phyloP scores from a whole-genome alignment of 2,113 vertebrate genomes.

The Tapirus terrestris region DNA sequence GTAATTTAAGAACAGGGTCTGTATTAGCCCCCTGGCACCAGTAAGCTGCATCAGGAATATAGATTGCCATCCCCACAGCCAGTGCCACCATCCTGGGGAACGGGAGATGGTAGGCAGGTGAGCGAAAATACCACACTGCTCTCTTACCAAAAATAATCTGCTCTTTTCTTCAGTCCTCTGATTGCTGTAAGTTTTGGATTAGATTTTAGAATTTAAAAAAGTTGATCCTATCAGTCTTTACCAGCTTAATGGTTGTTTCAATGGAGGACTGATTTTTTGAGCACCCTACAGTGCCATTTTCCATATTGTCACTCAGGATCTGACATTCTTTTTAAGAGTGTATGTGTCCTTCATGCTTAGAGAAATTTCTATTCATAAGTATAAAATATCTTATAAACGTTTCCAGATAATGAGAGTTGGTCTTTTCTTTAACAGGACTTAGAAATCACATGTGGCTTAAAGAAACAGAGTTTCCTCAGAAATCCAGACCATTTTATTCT shows the following conservation, averaged over 20 bases:
- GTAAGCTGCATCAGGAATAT: not conserved
- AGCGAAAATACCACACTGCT: not conserved
- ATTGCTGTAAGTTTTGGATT: not conserved
- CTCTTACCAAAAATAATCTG: not conserved
- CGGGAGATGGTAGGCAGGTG: not conserved
- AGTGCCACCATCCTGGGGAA: not conserved
- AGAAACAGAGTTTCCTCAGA: not conserved
- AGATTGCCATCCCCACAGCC: not conserved
- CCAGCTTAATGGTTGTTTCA: not conserved
- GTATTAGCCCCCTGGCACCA: not conserved
- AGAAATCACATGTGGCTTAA: conserved; percentile 7
- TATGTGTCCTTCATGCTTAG: not conserved
- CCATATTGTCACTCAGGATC: not conserved
- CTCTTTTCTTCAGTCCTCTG: not conserved
- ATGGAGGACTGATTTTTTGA: not conserved
- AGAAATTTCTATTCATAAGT: not conserved
- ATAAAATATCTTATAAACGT: not conserved
- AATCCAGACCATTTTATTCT: not conserved
- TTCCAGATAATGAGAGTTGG: not conserved
- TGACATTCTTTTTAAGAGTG: not conserved
- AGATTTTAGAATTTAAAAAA: not conserved
- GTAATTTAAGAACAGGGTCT: not conserved
- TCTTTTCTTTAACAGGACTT: conserved; percentile 70
- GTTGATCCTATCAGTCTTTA: not conserved
- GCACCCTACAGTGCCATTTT: not conserved